Evolutionary conservation across 2,113 vertebrate species (phyloP).

Genomic region (Cyrtonyx montezumae): DNA sequence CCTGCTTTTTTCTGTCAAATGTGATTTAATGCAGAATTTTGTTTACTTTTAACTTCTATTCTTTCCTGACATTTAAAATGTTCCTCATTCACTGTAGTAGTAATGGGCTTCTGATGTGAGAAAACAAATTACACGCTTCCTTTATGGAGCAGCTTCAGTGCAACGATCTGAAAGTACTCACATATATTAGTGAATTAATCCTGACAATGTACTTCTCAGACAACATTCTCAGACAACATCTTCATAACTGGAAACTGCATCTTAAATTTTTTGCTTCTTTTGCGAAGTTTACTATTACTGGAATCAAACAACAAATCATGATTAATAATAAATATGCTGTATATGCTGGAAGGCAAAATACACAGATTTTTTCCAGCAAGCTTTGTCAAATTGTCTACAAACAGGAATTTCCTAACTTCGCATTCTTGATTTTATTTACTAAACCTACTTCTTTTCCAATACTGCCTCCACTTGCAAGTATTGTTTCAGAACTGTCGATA

Average conservation of each 20-base stretch:
- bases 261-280: not conserved
- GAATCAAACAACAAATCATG: slow-evolving; percentile 14
- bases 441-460: slow-evolving; percentile 6
- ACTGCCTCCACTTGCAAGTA: not conserved
- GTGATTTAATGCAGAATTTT: slow-evolving; percentile 26
- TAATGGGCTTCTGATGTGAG: slow-evolving; percentile 11
- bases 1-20: not conserved
- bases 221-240: not conserved
- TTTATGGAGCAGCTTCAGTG: slow-evolving; percentile 1
- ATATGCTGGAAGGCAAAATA: slow-evolving; percentile 4
- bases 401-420: not conserved
- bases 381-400: not conserved
- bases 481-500: not conserved
- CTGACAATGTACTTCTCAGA: not conserved
- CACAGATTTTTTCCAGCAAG: slow-evolving; percentile 9
- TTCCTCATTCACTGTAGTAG: slow-evolving; percentile 11
- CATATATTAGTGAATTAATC: slow-evolving; percentile 26
- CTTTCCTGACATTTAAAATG: slow-evolving; percentile 15
- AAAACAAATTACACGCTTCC: slow-evolving; percentile 20
- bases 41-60: slow-evolving; percentile 9
- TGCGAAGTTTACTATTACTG: not conserved
- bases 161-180: slow-evolving; percentile 31
- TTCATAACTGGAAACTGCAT: not conserved
- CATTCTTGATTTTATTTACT: not conserved
- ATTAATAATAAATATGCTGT: slow-evolving; percentile 8